Evolutionary conservation across 2,888 invertebrate genomes (phyloP), one percentile per base, ranked within the genome.

Genomic region (Cactoblastis cactorum): DNA sequence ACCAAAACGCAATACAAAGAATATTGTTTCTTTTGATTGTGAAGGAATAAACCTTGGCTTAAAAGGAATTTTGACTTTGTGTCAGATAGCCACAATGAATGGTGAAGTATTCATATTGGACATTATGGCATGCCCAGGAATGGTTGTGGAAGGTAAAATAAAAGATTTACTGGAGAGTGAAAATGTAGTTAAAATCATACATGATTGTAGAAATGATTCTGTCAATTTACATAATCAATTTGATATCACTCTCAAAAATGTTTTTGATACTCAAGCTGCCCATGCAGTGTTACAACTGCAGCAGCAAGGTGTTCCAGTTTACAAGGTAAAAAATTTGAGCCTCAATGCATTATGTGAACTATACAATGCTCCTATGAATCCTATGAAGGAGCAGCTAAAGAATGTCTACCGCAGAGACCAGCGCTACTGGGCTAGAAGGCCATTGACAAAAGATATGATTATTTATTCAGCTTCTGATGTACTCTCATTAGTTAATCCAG

Each of bases 191-290:
- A 97, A 97, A 92, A 95, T 97, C 50, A 95, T 97, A 70, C 97
- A 98, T 77, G 97, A 98, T 77, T 97, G 97, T 73, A 92, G 97
- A 56, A 97, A 96, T 80, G 97, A 97, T 85, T 96, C 97, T 53
- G 94, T 95, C 43, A 97, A 96, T 87, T 91, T 98, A 61, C 94
- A 93, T 84, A 92, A 93, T 75, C 97, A 97, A 74, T 97, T 94
- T 89, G 95, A 95, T 61, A 95, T 97, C 58, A 92, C 94, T 49
- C 83, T 97, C 65, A 92, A 92, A 57, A 95, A 95, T 82, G 96
- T 98, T 47, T 97, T 98, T 78, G 97, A 98, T 77, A 97, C 97
- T 32, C 97, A 96, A 91, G 95, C 95, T 33, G 98, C 97, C 37
- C 97, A 98, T 81, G 96, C 97, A 49, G 95, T 98, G 9, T 84